Base-by-base conservation (phyloP, 2,113 vertebrate genomes). In the Prolemur simus region DNA sequence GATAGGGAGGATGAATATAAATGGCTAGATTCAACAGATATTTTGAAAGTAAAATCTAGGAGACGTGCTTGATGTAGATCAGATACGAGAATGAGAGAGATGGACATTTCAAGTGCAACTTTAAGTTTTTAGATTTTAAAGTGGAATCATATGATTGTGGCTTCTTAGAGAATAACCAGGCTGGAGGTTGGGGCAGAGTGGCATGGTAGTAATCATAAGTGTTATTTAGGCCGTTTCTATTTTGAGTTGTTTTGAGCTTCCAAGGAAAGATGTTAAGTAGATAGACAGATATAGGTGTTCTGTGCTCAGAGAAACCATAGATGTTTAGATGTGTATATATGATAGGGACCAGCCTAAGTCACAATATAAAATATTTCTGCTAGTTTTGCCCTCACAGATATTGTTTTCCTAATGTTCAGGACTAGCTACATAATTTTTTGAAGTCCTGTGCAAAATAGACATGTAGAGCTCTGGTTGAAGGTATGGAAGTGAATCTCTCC, bases 161-260 rank as follows among this genome's bases (percentile, higher is more conserved):
- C 3, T 76, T 95, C n/a, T 71, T 47, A 34, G 27, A 86, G n/a
- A 86, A 92, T 42, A 86, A 42, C 15, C 18, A 54, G 45, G 71
- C 0, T 32, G 34, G 18, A 34, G 58, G 23, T 37, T 20, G 7
- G 13, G 17, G 17, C 3, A 77, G 15, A 10, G n/a, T 66, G 3
- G 13, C 5, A 8, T n/a, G 8, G 14, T 29, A 76, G 21, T 7
- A 9, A 90, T 11, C 3, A 0, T 49, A 17, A 52, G 2, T 64
- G 6, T n/a, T 68, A 73, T 80, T 37, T 27, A 82, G 23, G 4
- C 42, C 60, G 54, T 42, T 91, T 37, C 74, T 13, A 74, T 11
- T 42, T 64, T 85, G 71, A 66, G 58, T 27, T 37, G 32, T 49
- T 80, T 89, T 32, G 45, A 13, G 8, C 10, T 71, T 80, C 32